A percentile compares a stretch with the other conserved stretches of the same genome.
These are phyloP conservation scores for Heteromurus nitidus DNA, from an alignment of 2,888 invertebrate species.

Conservation along the genomic window DNA sequence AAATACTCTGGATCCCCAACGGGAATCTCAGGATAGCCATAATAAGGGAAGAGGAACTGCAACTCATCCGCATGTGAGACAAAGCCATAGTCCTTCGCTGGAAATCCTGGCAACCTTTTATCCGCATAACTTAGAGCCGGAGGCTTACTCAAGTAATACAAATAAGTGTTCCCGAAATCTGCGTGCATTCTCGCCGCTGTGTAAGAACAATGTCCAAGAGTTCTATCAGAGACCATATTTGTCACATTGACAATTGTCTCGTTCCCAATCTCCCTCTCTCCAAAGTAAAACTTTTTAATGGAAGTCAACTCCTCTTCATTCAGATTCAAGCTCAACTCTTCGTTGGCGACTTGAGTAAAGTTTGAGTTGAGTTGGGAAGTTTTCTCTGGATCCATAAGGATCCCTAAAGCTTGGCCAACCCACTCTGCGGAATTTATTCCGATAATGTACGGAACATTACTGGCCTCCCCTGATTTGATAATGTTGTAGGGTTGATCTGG, in stretches of 20 bases:
- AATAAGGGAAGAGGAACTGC: slow-evolving; percentile 20
- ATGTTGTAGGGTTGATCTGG: slow-evolving; percentile 25
- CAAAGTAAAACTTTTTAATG: slow-evolving; percentile 44
- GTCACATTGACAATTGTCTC: slow-evolving; percentile 3
- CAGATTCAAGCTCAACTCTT: not conserved
- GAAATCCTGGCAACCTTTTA: slow-evolving; percentile 75
- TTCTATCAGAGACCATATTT: slow-evolving; percentile 9
- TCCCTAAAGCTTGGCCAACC: not conserved
- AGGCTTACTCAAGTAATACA: slow-evolving; percentile 42
- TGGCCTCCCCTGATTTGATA: not conserved
- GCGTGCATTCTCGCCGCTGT: slow-evolving; percentile 3
- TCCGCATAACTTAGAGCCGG: slow-evolving; percentile 34
- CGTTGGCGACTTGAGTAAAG: not conserved
- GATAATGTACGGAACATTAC: slow-evolving; percentile 41
- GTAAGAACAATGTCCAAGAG: slow-evolving; percentile 16
- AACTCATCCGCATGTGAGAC: slow-evolving; percentile 30
- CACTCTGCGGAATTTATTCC: slow-evolving; percentile 14
- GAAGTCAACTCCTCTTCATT: not conserved
- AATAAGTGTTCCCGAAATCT: slow-evolving; percentile 1
- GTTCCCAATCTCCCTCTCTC: slow-evolving; percentile 34
- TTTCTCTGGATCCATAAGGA: not conserved
- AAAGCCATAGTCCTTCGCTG: not conserved
- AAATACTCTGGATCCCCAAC: slow-evolving; percentile 23
- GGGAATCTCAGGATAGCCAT: slow-evolving; percentile 31
- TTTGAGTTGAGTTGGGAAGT: not conserved